Evolutionary conservation across 1,140 invertebrate genomes (phyloP), one percentile per base, ranked within the genome.

Genomic region (Brachionus sp.): DNA sequence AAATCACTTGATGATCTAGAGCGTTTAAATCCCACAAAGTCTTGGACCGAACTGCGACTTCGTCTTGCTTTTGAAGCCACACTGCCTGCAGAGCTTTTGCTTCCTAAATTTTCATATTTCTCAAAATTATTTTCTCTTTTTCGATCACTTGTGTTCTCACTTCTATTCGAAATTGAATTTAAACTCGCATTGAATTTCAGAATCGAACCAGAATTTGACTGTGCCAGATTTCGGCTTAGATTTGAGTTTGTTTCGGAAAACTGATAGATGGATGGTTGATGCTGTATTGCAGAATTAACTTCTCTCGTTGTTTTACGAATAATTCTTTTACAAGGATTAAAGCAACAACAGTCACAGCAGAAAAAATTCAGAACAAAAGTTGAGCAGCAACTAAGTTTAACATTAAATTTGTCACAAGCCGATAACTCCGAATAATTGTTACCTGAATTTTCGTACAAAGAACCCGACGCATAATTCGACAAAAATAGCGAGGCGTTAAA

Each of bases 281-380:
- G 19, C n/a, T 57, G 19, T 19, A 57, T 57, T n/a, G n/a, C 19
- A 0, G 50, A 57, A 68, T 33, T 23, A 12, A 46, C 19, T 5
- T 46, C 44, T 12, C 16, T n/a, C 3, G 1, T 46, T 4, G 10
- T 39, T 75, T 75, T 46, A 25, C 16, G 19, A 9, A 75, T 7
- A 23, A 44, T 25, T 4, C 25, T 19, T 46, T 75, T 75, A 23
- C 37, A 75, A 39, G 39, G 44, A 46, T 39, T 75, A 46, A 75
- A 75, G 25, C 70, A 75, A 44, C 37, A 46, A 25, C n/a, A 75
- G 44, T 75, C 23, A 46, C 70, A 75, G 23, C 39, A 75, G 46
- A 75, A 44, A 75, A 50, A 75, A 6, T 25, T 75, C n/a, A 75
- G 23, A 25, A 75, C 12, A 75, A 75, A 75, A 46, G 19, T 75